Percentiles rank a stretch among this genome's conserved stretches.
phyloP scores from a whole-genome alignment of 2,797 vertebrate species.

The Labeo calbasu region DNA sequence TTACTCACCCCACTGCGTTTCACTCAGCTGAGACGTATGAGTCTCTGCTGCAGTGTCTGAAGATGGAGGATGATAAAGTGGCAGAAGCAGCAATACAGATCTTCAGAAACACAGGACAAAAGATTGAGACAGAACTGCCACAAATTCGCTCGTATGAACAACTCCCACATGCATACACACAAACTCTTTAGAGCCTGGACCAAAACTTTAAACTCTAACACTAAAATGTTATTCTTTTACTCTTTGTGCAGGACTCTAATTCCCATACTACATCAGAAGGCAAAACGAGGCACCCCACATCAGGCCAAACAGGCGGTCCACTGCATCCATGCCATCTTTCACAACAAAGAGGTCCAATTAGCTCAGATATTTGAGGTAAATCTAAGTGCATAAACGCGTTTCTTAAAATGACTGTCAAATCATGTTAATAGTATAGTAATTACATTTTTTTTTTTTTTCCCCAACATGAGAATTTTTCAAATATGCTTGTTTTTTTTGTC shows the following conservation, averaged over 20 bases:
- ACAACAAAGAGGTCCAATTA: constrained; percentile 98
- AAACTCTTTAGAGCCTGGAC: not conserved
- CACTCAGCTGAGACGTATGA: constrained; percentile 98
- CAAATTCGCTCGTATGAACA: constrained; percentile 96
- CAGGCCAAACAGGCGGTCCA: constrained; percentile 99
- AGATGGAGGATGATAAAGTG: constrained; percentile 99
- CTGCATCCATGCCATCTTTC: constrained; percentile 98
- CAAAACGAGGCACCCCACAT: constrained; percentile 96
- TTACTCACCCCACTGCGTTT: constrained; percentile 98
- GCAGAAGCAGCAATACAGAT: constrained; percentile 99
- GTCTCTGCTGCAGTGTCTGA: constrained; percentile 97
- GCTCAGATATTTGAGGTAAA: constrained; percentile 98
- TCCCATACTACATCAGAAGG: constrained; percentile 98
- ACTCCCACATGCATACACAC: not conserved
- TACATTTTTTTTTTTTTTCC: not conserved
- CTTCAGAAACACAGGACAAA: constrained; percentile 98
- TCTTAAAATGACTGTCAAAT: not conserved
- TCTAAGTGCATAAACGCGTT: not conserved
- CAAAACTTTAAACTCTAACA: too few relatives aligned
- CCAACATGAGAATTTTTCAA: not conserved
- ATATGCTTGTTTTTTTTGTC: not conserved
- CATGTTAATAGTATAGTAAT: not conserved
- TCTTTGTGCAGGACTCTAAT: constrained; percentile 88
- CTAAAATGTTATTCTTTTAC: constrained; percentile 10
- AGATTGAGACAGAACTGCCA: constrained; percentile 95